Conservation (phyloP, 2,888 invertebrate species). For the Conops quadrifasciatus region DNA sequence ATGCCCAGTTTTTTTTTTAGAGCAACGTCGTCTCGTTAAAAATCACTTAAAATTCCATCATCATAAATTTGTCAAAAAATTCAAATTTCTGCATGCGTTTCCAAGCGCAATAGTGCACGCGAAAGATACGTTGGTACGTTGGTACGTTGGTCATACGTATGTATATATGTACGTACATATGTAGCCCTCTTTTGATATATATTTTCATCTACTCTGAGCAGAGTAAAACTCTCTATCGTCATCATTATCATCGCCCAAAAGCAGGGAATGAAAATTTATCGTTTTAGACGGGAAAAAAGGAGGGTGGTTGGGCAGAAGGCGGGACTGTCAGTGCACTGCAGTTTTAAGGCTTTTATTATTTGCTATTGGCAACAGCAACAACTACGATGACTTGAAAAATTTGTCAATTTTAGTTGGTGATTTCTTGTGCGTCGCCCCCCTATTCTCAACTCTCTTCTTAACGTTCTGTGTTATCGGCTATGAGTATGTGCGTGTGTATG, state of each 20-base stretch:
- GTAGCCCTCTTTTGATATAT: no score
- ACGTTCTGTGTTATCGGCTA: not conserved
- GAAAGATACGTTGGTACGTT: no score
- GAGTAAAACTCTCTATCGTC: no score
- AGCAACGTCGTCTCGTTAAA: conserved; percentile 59
- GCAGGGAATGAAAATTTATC: no score
- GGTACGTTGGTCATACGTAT: not conserved
- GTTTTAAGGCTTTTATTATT: not conserved
- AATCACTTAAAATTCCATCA: conserved; percentile 65
- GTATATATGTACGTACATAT: no score
- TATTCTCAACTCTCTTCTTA: not conserved
- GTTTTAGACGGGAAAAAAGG: no score
- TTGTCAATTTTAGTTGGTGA: conserved; percentile 24
- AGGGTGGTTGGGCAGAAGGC: no score
- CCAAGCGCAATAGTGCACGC: not conserved
- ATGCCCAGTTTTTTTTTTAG: conserved; percentile 11
- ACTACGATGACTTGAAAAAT: conserved; percentile 10
- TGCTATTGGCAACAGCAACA: not conserved
- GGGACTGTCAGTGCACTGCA: not conserved
- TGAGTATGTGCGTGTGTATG: not conserved
- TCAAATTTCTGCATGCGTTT: conserved; percentile 33
- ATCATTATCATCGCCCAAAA: no score
- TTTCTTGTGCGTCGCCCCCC: not conserved
- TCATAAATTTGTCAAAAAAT: conserved; percentile 63
- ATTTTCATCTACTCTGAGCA: no score